Conservation (phyloP, 2,888 invertebrate species). For the Sinopyrophorus schimmeli region DNA sequence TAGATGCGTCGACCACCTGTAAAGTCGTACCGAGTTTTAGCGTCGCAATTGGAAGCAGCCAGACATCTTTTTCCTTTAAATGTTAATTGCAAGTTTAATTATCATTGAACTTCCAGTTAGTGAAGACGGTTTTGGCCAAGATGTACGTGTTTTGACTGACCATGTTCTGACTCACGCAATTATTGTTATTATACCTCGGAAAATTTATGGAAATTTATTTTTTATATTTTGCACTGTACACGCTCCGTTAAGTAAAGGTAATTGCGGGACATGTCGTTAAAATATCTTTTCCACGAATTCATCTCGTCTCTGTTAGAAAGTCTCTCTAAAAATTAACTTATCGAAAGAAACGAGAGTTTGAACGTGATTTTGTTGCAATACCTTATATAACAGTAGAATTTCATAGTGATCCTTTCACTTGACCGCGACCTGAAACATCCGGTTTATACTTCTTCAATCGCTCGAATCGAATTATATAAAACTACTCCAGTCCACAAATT, state of each 20-base stretch:
- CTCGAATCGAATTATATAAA: too few species aligned
- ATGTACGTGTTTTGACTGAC: slow-evolving; percentile 26
- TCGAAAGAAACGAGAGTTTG: slow-evolving; percentile 8
- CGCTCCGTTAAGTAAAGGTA: slow-evolving; percentile 5
- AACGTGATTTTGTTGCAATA: slow-evolving; percentile 31
- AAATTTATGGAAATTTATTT: slow-evolving; percentile 7
- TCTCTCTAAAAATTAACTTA: slow-evolving; percentile 1
- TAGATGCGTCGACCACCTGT: slow-evolving; percentile 25
- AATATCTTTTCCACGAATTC: neutral
- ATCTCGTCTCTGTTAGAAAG: neutral
- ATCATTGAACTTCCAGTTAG: slow-evolving; percentile 25
- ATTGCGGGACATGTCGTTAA: neutral
- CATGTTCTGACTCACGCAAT: slow-evolving; percentile 13
- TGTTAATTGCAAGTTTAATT: slow-evolving; percentile 30
- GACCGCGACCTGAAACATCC: slow-evolving; percentile 46
- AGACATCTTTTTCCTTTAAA: slow-evolving; percentile 36
- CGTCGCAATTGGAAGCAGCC: slow-evolving; percentile 29
- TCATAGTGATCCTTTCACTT: slow-evolving; percentile 48
- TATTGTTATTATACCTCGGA: slow-evolving; percentile 15
- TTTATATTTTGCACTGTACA: slow-evolving; percentile 1
- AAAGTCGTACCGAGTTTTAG: slow-evolving; percentile 17
- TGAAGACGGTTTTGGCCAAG: slow-evolving; percentile 25
- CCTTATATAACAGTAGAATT: slow-evolving; percentile 46
- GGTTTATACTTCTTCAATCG: slow-evolving; percentile 35
- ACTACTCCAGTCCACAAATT: too few species aligned